A percentile compares a stretch with the other conserved stretches of the same genome.
phyloP scores from a whole-genome alignment of 2,113 vertebrate genomes.

The Castor canadensis region DNA sequence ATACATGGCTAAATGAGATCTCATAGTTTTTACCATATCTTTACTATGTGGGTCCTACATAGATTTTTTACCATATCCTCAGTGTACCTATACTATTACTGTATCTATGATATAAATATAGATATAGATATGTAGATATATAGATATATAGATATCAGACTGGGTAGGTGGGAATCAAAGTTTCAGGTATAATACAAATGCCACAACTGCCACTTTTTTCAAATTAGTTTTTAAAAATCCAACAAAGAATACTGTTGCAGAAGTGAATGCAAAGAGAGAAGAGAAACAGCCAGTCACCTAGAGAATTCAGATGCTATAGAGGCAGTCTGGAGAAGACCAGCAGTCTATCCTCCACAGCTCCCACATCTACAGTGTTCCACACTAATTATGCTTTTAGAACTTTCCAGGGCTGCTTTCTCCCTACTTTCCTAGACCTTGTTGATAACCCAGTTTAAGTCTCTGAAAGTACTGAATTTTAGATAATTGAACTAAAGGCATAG shows the following conservation, averaged over 20 bases:
- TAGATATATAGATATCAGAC: neutral
- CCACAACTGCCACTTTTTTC: neutral
- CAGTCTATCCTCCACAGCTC: neutral
- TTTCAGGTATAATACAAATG: neutral
- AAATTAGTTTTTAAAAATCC: neutral
- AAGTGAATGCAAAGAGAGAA: neutral
- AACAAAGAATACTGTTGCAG: neutral
- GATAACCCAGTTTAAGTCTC: neutral
- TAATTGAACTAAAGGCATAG: neutral
- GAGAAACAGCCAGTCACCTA: neutral
- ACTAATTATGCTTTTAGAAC: constrained; percentile 3
- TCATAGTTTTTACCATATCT: neutral
- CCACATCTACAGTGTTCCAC: neutral
- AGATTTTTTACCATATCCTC: neutral
- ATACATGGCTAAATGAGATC: neutral
- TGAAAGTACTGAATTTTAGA: constrained; percentile 18
- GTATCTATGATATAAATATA: neutral
- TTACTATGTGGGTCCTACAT: neutral
- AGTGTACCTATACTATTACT: neutral
- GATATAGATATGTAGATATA: neutral
- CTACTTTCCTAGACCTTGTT: neutral
- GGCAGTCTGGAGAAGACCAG: neutral
- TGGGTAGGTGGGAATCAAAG: neutral
- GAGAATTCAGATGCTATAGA: neutral
- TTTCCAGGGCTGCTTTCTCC: neutral